A percentile compares a stretch with the other conserved stretches of the same genome.
Evolutionary conservation across 2,797 vertebrate species (phyloP).

Genomic region (Lepidocolaptes lacrymiger): DNA sequence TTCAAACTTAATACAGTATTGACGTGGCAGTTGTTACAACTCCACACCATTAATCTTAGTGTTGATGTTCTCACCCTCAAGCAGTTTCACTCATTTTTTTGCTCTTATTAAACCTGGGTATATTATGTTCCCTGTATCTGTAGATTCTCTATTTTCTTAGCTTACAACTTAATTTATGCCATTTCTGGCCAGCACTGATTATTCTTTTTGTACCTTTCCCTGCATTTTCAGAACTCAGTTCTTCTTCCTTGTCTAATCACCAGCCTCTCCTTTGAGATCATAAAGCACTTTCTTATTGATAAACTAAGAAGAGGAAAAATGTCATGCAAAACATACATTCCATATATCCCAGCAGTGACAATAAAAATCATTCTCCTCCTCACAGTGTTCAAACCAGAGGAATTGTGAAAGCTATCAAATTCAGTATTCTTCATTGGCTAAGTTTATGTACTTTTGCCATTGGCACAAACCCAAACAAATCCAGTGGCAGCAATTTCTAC

Average conservation of each 20-base stretch:
- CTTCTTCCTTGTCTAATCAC: not conserved
- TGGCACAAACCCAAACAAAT: not conserved
- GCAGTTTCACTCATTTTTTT: not conserved
- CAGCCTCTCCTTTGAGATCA: not conserved
- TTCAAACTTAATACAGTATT: not conserved
- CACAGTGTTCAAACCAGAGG: not conserved
- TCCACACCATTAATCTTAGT: not conserved
- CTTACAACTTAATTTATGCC: not conserved
- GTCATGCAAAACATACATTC: not conserved
- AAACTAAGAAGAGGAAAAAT: not conserved
- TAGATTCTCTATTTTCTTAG: not conserved
- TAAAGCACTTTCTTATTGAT: not conserved
- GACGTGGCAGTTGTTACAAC: not conserved
- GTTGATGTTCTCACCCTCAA: not conserved
- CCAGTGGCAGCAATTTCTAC: not conserved
- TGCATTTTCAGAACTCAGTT: not conserved
- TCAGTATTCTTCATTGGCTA: not conserved
- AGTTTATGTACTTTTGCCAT: not conserved
- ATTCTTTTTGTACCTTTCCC: not conserved
- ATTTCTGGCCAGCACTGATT: not conserved
- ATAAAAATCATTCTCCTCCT: not conserved
- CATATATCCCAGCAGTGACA: not conserved
- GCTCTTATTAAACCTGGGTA: not conserved
- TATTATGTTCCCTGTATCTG: not conserved
- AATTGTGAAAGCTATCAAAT: not conserved